Evolutionary conservation across 2,113 vertebrate genomes (phyloP).

Genomic region (Dascyllus trimaculatus): DNA sequence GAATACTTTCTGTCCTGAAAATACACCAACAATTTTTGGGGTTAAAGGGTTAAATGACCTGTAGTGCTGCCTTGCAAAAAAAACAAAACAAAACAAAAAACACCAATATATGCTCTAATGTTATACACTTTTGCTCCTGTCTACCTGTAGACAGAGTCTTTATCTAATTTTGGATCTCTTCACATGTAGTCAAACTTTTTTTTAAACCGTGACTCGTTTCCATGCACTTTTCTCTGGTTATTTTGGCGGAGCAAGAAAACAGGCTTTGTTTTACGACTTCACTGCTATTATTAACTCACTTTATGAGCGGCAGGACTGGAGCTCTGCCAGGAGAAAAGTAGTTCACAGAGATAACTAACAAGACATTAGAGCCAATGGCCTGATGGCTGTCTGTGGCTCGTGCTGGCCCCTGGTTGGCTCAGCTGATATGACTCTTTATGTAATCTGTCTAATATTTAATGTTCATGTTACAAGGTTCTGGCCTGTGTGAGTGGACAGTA

Average conservation of each 20-base stretch:
- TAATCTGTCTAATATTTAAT: too few species aligned
- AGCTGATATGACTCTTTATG: slow-evolving; percentile 39
- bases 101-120: too few species aligned
- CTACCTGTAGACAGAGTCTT: not conserved
- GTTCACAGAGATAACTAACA: not conserved
- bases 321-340: not conserved
- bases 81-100: too few species aligned
- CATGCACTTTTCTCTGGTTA: slow-evolving; percentile 2
- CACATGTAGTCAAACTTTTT: not conserved
- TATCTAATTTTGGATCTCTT: not conserved
- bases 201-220: slow-evolving; percentile 1
- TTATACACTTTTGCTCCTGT: not conserved
- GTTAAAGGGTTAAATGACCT: not conserved
- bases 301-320: slow-evolving; percentile 31
- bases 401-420: slow-evolving; percentile 39
- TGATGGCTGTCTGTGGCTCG: not conserved
- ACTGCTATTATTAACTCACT: slow-evolving; percentile 46
- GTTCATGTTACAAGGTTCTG: too few species aligned
- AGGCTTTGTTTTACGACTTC: slow-evolving; percentile 23
- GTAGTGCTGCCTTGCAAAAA: too few species aligned
- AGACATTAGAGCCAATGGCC: slow-evolving; percentile 40
- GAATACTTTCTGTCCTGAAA: not conserved
- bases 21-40: not conserved
- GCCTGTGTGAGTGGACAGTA: too few species aligned
- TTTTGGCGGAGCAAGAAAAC: slow-evolving; percentile 26